These are phyloP conservation scores for Drosophila lacertosa DNA, from an alignment of 1,140 invertebrate genomes.

Conservation along the genomic window DNA sequence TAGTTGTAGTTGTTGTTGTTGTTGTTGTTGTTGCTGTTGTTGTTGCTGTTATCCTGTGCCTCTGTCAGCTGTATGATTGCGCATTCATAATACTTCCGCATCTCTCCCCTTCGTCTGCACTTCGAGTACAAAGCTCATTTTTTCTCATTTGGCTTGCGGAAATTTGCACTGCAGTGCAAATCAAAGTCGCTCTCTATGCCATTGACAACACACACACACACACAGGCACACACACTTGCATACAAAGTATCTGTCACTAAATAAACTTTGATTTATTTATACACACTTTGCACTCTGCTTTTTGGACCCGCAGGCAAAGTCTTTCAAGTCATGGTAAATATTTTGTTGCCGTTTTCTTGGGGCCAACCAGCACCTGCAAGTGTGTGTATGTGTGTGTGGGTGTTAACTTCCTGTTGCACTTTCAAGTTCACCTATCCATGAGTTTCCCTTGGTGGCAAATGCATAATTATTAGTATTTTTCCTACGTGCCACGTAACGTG, in stretches of 20 bases:
- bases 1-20: slow-evolving; percentile 19
- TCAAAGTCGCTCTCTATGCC: slow-evolving; percentile 55
- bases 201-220: slow-evolving; percentile 36
- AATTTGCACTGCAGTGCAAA: slow-evolving; percentile 65
- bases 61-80: slow-evolving; percentile 62
- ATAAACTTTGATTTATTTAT: slow-evolving; percentile 79
- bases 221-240: neutral
- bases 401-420: slow-evolving; percentile 29
- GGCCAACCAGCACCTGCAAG: slow-evolving; percentile 24
- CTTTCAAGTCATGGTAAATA: slow-evolving; percentile 55
- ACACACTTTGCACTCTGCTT: slow-evolving; percentile 67
- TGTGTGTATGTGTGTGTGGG: neutral
- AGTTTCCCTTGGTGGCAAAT: slow-evolving; percentile 12
- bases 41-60: slow-evolving; percentile 16
- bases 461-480: slow-evolving; percentile 47
- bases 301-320: slow-evolving; percentile 43
- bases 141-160: slow-evolving; percentile 69
- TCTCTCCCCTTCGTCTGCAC: neutral
- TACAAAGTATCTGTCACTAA: slow-evolving; percentile 67
- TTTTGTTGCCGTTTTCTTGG: slow-evolving; percentile 29
- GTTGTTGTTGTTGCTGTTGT: slow-evolving; percentile 24
- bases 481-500: slow-evolving; percentile 35
- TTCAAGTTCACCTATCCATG: slow-evolving; percentile 27
- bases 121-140: slow-evolving; percentile 49
- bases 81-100: slow-evolving; percentile 71